Base-by-base conservation (phyloP, 2,888 invertebrate genomes). In the Julus scanicus region DNA sequence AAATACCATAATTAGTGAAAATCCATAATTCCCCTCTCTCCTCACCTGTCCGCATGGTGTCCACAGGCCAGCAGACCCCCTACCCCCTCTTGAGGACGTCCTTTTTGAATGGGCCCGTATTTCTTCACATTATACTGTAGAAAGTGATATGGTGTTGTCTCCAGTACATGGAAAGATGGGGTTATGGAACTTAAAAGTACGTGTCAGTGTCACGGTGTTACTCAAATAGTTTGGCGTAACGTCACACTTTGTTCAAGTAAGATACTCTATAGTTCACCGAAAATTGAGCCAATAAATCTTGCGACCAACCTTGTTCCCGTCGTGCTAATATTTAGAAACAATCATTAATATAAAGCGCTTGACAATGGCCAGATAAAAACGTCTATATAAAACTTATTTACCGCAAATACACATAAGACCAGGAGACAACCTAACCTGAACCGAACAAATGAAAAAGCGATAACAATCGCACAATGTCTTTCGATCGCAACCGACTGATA, bases 391-490 rank as follows among this genome's bases (percentile, higher is more conserved):
- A 71, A 71, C 20, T 71, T n/a, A 20, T 29, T 71, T 71, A 71
- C 71, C 20, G 71, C 20, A 71, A 71, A 71, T 71, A 37, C 80
- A 37, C 29, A 71, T 71, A 71, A 71, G 71, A 71, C 29, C 29
- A 8, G 71, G 29, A 71, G 71, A 71, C 71, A 37, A 37, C 9
- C 80, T 80, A 37, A 80, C 37, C 29, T 37, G 20, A 9, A 80
- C 80, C 29, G 80, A 11, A 11, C 80, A 80, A 80, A 37, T 37
- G 37, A 80, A 80, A 63, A 80, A 13, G 80, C 80, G 80, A 80
- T 80, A 80, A 80, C 80, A 80, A 80, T 80, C 80, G 80, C 80
- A 80, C 80, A 80, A 80, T 80, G 80, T 80, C 80, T 80, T 71
- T 80, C 80, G 37, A 80, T 80, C 80, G 80, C 80, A 37, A 29